Evolutionary conservation across 2,888 invertebrate species (phyloP).

Genomic region (Agrotis clavis): DNA sequence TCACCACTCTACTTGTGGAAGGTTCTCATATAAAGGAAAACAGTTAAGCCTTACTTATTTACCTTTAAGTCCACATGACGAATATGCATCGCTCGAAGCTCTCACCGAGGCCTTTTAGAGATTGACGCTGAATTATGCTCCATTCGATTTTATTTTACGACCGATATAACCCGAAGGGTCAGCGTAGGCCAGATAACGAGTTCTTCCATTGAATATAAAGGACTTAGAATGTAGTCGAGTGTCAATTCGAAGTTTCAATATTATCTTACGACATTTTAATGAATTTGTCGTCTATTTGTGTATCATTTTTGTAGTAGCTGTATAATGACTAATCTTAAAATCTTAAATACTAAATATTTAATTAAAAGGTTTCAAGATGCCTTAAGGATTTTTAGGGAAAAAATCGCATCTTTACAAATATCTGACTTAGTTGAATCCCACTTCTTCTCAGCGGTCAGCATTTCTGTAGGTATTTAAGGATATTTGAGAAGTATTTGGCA

Average conservation of each 20-base stretch:
- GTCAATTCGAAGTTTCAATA: conserved; percentile 40
- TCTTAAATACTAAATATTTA: too few relatives aligned
- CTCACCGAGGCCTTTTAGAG: conserved; percentile 18
- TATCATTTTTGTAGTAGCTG: background rate
- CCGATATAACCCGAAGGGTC: conserved; percentile 54
- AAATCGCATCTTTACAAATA: too few relatives aligned
- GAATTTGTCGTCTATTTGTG: background rate
- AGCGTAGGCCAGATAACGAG: conserved; percentile 27
- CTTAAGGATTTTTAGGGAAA: too few relatives aligned
- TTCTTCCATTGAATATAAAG: conserved; percentile 47
- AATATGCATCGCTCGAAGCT: background rate
- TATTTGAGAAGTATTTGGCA: too few relatives aligned
- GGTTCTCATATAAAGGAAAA: background rate
- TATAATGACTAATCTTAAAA: too few relatives aligned
- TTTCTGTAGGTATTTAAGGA: too few relatives aligned
- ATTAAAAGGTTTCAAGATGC: too few relatives aligned
- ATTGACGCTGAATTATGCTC: conserved; percentile 59
- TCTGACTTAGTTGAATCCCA: too few relatives aligned
- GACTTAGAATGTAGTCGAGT: conserved; percentile 21
- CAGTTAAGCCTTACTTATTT: background rate
- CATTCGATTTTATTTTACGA: conserved; percentile 55
- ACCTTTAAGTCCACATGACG: too few relatives aligned
- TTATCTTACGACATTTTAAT: background rate
- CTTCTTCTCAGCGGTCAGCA: too few relatives aligned
- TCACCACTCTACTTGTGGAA: background rate